Evolutionary conservation across 2,888 invertebrate genomes (phyloP).

Genomic region (Leptodirus hochenwartii): DNA sequence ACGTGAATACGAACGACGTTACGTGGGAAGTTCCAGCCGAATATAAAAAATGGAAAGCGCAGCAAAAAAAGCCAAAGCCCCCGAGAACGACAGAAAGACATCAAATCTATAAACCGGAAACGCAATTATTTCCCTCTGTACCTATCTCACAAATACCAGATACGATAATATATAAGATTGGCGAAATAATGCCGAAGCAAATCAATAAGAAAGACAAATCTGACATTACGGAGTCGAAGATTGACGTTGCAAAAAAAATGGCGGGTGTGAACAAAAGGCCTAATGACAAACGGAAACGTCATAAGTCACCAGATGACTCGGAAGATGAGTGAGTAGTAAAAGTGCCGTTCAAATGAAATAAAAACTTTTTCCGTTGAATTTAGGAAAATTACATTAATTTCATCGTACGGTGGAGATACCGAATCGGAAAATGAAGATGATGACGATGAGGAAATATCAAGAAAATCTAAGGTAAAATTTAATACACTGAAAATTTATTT

Average conservation of each 20-base stretch:
- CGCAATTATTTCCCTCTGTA: too few relatives aligned
- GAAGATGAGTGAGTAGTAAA: conserved; percentile 29
- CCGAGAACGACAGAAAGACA: conserved; percentile 6
- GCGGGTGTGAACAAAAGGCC: too few relatives aligned
- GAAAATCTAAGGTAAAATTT: conserved; percentile 7
- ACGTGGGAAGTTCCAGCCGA: conserved; percentile 42
- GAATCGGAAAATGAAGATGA: conserved; percentile 26
- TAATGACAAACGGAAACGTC: too few relatives aligned
- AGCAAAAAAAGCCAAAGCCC: conserved; percentile 9
- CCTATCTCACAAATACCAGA: too few relatives aligned
- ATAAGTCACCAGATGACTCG: conserved; percentile 26
- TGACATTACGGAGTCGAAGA: too few relatives aligned
- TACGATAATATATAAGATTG: too few relatives aligned
- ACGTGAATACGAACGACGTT: conserved; percentile 40
- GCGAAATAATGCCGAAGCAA: too few relatives aligned
- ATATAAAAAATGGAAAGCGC: conserved; percentile 17
- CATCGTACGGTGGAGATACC: conserved; percentile 34
- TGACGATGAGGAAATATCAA: conserved; percentile 12
- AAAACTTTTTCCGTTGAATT: too few relatives aligned
- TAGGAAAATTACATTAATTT: conserved; percentile 18
- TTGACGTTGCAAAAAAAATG: too few relatives aligned
- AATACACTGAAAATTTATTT: conserved; percentile 1
- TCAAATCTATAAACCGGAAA: too few relatives aligned
- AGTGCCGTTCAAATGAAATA: too few relatives aligned
- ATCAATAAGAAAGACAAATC: too few relatives aligned